Evolutionary conservation across 2,113 vertebrate species (phyloP).

Genomic region (Clarias gariepinus): DNA sequence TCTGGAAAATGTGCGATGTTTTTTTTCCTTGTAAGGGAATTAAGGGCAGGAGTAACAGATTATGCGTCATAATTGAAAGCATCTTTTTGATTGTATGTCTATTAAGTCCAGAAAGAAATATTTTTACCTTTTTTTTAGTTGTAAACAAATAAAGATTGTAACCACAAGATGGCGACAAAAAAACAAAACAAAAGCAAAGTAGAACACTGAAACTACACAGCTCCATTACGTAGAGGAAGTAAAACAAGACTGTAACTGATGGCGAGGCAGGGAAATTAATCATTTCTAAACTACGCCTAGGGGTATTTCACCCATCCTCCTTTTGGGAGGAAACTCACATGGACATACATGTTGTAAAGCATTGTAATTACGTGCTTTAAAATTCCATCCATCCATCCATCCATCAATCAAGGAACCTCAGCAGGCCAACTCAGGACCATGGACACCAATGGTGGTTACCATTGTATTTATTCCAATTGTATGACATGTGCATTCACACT

Average conservation of each 20-base stretch:
- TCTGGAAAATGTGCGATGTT: neutral
- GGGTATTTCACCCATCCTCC: neutral
- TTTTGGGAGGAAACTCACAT: neutral
- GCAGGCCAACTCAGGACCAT: too few relatives aligned
- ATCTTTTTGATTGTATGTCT: neutral
- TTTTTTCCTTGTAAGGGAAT: neutral
- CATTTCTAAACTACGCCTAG: neutral
- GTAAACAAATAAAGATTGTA: neutral
- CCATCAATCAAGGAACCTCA: too few relatives aligned
- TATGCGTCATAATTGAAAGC: neutral
- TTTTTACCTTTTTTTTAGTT: neutral
- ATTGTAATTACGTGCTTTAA: neutral
- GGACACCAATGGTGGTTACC: too few relatives aligned
- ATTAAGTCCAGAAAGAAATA: neutral
- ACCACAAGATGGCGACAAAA: slow-evolving; percentile 6
- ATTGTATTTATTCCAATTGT: too few relatives aligned
- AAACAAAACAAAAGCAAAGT: neutral
- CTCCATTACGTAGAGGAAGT: neutral
- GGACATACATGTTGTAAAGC: neutral
- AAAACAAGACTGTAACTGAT: neutral
- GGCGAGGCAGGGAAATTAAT: too few relatives aligned
- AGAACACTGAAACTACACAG: too few relatives aligned
- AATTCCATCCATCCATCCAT: too few relatives aligned
- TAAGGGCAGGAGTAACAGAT: neutral
- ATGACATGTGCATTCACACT: too few relatives aligned